phyloP scores from a whole-genome alignment of 2,797 vertebrate genomes.

The Acipenser ruthenus region DNA sequence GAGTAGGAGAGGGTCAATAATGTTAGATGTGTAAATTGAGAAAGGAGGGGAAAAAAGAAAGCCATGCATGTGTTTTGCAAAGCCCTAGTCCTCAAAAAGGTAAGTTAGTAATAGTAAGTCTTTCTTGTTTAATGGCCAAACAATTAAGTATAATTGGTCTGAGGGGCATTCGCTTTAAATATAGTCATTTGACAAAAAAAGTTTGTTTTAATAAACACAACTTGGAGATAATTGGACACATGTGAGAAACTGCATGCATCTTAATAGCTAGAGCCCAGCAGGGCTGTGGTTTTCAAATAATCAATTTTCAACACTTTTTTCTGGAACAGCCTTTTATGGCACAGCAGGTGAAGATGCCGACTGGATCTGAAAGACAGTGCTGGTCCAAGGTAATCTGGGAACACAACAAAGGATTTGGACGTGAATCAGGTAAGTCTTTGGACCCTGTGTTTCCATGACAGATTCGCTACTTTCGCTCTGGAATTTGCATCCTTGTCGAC shows the following conservation, averaged over 20 bases:
- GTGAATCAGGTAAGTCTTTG: slow-evolving; percentile 2
- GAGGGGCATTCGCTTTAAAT: slow-evolving; percentile 37
- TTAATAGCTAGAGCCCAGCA: slow-evolving; percentile 7
- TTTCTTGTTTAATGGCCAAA: slow-evolving; percentile 30
- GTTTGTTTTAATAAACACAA: slow-evolving; percentile 26
- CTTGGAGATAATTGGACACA: slow-evolving; percentile 33
- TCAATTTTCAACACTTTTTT: slow-evolving; percentile 11
- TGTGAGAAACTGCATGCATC: slow-evolving; percentile 17
- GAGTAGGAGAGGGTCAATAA: background rate
- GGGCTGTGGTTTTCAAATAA: slow-evolving; percentile 13
- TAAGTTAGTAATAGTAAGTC: slow-evolving; percentile 24
- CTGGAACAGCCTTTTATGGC: slow-evolving; percentile 19
- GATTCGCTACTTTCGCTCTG: background rate
- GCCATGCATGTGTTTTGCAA: background rate
- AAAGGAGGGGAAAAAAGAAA: background rate
- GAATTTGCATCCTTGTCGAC: background rate
- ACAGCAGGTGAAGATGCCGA: slow-evolving; percentile 10
- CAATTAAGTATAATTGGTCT: slow-evolving; percentile 36
- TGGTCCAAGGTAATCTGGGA: slow-evolving; percentile 8
- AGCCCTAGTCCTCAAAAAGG: too few relatives aligned
- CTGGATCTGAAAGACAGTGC: slow-evolving; percentile 2
- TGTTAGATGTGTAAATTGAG: background rate
- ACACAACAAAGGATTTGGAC: background rate
- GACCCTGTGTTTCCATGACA: background rate
- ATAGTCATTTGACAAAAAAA: slow-evolving; percentile 29